A percentile compares a stretch with the other conserved stretches of the same genome.
Evolutionary conservation across 92 coral and sea anemone genomes (phyloP).

Genomic region (Muricea muricata): DNA sequence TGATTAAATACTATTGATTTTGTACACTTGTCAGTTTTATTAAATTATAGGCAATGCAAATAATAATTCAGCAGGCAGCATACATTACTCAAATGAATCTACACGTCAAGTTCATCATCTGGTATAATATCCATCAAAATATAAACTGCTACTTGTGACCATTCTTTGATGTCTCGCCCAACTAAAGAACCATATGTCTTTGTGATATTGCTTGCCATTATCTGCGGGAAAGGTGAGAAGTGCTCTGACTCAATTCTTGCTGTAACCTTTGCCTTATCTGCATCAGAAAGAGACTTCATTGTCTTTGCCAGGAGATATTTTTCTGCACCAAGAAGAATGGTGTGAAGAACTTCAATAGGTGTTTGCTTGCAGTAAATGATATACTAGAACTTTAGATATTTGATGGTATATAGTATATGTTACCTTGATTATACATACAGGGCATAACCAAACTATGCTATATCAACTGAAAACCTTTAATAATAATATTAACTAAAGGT

Average conservation of each 20-base stretch:
- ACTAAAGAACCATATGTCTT: neutral
- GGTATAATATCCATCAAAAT: neutral
- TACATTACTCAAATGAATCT: neutral
- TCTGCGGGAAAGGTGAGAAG: neutral
- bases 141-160: neutral
- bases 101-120: neutral
- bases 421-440: too few relatives aligned
- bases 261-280: neutral
- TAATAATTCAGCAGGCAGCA: too few relatives aligned
- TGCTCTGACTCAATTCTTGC: neutral
- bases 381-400: too few relatives aligned
- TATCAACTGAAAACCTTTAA: too few relatives aligned
- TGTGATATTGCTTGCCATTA: neutral
- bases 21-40: too few relatives aligned
- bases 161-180: neutral
- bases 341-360: neutral
- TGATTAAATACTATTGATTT: too few relatives aligned
- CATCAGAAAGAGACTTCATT: neutral
- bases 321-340: neutral
- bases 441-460: too few relatives aligned
- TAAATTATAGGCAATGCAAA: too few relatives aligned
- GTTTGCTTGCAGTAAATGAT: neutral
- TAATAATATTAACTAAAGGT: neutral
- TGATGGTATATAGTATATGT: too few relatives aligned
- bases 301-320: neutral